A percentile compares a stretch with the other conserved stretches of the same genome.
Conservation (phyloP, 2,797 vertebrate genomes). For the Gallinago stenura region DNA sequence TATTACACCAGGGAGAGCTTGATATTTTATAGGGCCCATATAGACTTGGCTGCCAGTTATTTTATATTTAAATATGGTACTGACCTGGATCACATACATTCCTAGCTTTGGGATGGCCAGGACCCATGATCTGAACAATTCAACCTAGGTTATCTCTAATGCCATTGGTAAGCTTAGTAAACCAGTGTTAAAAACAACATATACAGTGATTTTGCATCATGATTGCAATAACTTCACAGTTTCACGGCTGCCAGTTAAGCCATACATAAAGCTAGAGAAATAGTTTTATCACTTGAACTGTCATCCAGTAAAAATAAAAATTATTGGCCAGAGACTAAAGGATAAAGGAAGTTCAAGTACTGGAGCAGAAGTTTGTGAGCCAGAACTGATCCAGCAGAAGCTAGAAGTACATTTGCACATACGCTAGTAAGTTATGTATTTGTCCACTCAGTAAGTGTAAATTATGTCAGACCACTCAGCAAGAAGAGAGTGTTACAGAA, state of each 20-base stretch:
- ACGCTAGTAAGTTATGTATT: constrained; percentile 17
- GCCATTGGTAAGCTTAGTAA: background rate
- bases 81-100: background rate
- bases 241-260: background rate
- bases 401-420: constrained; percentile 23
- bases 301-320: constrained; percentile 52
- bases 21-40: background rate
- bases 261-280: background rate
- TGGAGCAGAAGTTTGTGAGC: constrained; percentile 54
- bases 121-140: background rate
- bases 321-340: constrained; percentile 16
- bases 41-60: background rate
- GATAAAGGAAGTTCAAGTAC: constrained; percentile 47
- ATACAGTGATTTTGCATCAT: background rate
- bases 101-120: background rate
- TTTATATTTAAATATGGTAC: constrained; percentile 4
- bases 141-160: background rate
- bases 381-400: constrained; percentile 58
- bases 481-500: background rate
- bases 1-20: constrained; percentile 18
- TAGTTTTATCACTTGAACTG: background rate
- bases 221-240: constrained; percentile 17
- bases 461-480: background rate
- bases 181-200: background rate
- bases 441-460: background rate